These are phyloP conservation scores for Pomatostomus ruficeps DNA, from an alignment of 2,113 vertebrate species.

Conservation along the genomic window DNA sequence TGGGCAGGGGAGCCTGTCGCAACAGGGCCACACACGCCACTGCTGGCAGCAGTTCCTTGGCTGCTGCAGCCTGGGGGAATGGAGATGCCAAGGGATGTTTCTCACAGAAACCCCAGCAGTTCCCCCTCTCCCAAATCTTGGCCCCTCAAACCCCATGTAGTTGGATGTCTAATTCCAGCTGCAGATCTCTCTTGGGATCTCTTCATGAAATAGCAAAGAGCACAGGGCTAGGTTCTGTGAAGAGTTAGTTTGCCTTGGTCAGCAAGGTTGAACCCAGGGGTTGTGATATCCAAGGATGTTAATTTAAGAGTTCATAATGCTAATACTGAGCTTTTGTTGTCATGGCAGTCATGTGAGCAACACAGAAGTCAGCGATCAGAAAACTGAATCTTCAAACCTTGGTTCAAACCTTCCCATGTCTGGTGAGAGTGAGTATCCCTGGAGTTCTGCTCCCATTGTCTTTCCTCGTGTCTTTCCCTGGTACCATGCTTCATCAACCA, in stretches of 20 bases:
- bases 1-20: neutral
- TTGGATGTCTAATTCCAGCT: neutral
- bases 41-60: neutral
- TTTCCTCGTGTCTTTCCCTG: neutral
- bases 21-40: neutral
- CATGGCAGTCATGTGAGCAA: constrained; percentile 73
- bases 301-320: neutral
- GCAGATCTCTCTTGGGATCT: neutral
- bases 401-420: constrained; percentile 74
- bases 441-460: neutral
- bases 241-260: neutral
- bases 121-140: neutral
- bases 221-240: neutral
- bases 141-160: neutral
- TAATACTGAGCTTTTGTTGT: constrained; percentile 14
- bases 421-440: constrained; percentile 75
- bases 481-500: neutral
- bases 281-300: neutral
- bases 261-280: neutral
- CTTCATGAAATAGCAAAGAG: neutral
- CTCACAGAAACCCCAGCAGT: neutral
- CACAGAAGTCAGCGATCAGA: constrained; percentile 71
- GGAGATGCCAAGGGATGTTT: neutral
- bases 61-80: neutral
- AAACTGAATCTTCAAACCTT: constrained; percentile 74